Base-by-base conservation (phyloP, 1,140 invertebrate species). In the Glossosoma conforme region DNA sequence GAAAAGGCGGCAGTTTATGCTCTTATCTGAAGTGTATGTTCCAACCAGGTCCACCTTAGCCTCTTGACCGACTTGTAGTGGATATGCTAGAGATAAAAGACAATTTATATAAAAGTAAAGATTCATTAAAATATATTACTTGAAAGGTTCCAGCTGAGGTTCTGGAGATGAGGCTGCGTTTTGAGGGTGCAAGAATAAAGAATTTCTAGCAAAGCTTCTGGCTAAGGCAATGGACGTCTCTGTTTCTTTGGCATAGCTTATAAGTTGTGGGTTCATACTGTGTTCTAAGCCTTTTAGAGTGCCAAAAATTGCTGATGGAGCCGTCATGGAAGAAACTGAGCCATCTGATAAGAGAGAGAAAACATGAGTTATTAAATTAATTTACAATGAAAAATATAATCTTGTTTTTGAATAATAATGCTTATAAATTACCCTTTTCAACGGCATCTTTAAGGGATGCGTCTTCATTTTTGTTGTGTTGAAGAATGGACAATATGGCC, bases 171-270 rank as follows among this genome's bases (percentile, higher is more conserved):
- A 64, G 21, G 61, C 51, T 13, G 65, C 54, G 46, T 68, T 72
- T 53, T 64, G 67, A 13, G 69, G 68, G 52, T 70, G 48, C 25
- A 52, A 68, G 60, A 75, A 73, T 40, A 75, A 60, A 56, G 67
- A 66, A 57, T 74, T 58, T 10, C 71, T 64, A 60, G 67, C 60
- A 68, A 94, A 90, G 61, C 83, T 82, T 47, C 92, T 75, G 1
- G 86, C 82, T 47, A 83, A 77, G 17, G 87, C 82, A 54, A 95
- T 89, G 19, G 88, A 88, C 19, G 82, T 80, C 62, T 93, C 91
- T 1, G 91, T 93, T 75, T 96, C 93, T 37, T 89, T 74, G 1
- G 90, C 86, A 67, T 94, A 95, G 65, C 89, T 89, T 61, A 89
- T 89, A 21, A 94, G 68, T 62, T 91, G 86, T 3, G 91, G 90